Base-by-base conservation (phyloP, 2,113 vertebrate genomes). In the Pachypanchax playfairii region DNA sequence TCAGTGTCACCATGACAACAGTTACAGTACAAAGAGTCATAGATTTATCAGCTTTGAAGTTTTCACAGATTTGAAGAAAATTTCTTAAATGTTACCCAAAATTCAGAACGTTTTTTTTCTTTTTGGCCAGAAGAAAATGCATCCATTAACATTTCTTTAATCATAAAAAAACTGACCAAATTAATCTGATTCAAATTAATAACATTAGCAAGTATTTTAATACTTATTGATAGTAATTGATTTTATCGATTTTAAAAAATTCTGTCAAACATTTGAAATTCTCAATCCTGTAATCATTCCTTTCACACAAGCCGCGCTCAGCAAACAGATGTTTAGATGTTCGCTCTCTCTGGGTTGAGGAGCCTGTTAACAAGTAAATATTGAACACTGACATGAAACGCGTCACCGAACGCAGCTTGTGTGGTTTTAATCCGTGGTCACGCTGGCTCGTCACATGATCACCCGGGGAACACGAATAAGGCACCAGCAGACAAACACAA, bases 1-100 rank as follows among this genome's bases (percentile, higher is more conserved):
- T 73, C 60, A 85, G 77, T 53, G 81, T 83, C 74, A 88, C 82
- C 65, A 79, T 81, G 74, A 82, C 79, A 70, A 80, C 75, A 75
- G 42, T 66, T 84, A 89, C 80, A 86, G 82, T 80, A 86, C 74
- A 53, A 56, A 79, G 65, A 77, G 56, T 69, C 82, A 80, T 66
- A 75, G 82, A 87, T 80, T n/a, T 68, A 75, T 31, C 58, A 11
- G 44, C 25, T 49, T 73, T 72, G 72, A 51, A 61, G 44, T 14
- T 48, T 70, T 65, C 47, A 57, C 79, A 78, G 75, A 79, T 52
- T 35, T 63, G 26, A 56, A 28, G 11, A 69, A 35, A 52, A 83
- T 53, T 21, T 26, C 28, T 7, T 29, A 29, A 9, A 2, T 9
- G 7, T 31, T 31, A 31, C 11, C 11, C 29, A 31, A 31, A 31